A percentile compares a stretch with the other conserved stretches of the same genome.
These are phyloP conservation scores for Tinea semifulvella DNA, from an alignment of 2,888 invertebrate species.

Conservation along the genomic window DNA sequence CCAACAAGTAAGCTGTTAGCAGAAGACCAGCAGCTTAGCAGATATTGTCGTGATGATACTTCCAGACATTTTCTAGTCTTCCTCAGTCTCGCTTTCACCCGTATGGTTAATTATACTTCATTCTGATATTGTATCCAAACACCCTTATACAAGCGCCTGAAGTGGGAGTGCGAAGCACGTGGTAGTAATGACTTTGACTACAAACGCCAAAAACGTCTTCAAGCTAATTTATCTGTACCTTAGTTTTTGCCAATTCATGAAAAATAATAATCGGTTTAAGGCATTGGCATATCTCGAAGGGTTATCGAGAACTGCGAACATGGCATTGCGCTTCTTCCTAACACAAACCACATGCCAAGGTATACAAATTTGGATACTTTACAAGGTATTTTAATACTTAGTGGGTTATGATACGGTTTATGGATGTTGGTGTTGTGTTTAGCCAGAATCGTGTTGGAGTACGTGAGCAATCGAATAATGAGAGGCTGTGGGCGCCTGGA, in stretches of 20 bases:
- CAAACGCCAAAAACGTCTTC: too few species aligned
- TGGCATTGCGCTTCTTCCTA: background rate
- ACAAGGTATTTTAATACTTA: background rate
- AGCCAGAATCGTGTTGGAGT: constrained; percentile 11
- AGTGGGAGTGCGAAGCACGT: too few species aligned
- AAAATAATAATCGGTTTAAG: constrained; percentile 1
- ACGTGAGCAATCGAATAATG: constrained; percentile 20
- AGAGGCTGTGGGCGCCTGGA: constrained; percentile 33
- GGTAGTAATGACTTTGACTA: too few species aligned
- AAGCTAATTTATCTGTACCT: too few species aligned
- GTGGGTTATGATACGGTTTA: background rate
- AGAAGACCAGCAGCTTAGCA: too few species aligned
- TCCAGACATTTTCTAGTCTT: too few species aligned
- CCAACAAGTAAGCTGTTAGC: too few species aligned
- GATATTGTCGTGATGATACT: too few species aligned
- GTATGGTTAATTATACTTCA: too few species aligned
- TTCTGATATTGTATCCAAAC: too few species aligned
- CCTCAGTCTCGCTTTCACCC: too few species aligned
- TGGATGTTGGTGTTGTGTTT: background rate
- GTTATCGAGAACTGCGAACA: constrained; percentile 6
- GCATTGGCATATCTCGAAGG: constrained; percentile 8
- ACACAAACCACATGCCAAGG: background rate
- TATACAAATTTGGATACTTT: background rate
- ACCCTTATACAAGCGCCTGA: too few species aligned
- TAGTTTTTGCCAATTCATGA: background rate